A percentile compares a stretch with the other conserved stretches of the same genome.
These are phyloP conservation scores for Pherbina coryleti DNA, from an alignment of 2,888 invertebrate species.

Conservation along the genomic window DNA sequence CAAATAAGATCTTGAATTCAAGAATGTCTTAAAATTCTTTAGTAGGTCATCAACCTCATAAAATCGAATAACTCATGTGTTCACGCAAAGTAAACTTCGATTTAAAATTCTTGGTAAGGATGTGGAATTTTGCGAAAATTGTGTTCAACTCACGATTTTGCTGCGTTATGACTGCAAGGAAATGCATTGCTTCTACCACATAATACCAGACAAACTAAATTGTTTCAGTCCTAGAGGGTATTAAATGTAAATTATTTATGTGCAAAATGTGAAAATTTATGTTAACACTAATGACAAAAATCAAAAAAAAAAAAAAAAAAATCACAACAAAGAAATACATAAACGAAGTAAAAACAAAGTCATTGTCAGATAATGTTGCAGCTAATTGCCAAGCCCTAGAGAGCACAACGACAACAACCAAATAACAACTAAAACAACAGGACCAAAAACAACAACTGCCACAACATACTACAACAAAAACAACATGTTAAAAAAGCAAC, in stretches of 20 bases:
- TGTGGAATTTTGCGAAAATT: no score
- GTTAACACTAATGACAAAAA: background rate
- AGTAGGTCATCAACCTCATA: no score
- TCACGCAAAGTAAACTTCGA: no score
- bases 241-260: background rate
- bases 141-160: no score
- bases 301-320: background rate
- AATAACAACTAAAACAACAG: background rate
- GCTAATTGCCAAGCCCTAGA: conserved; percentile 52
- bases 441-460: background rate
- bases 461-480: background rate
- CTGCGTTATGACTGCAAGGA: no score
- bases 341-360: conserved; percentile 57
- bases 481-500: conserved; percentile 1
- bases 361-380: conserved; percentile 62
- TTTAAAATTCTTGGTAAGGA: no score
- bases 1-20: no score
- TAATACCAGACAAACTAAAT: background rate
- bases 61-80: no score
- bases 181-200: no score
- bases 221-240: background rate
- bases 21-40: no score
- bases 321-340: background rate
- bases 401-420: background rate
- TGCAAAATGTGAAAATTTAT: conserved; percentile 11